These are phyloP conservation scores for Dipodomys merriami DNA, from an alignment of 2,113 vertebrate genomes.

Conservation along the genomic window DNA sequence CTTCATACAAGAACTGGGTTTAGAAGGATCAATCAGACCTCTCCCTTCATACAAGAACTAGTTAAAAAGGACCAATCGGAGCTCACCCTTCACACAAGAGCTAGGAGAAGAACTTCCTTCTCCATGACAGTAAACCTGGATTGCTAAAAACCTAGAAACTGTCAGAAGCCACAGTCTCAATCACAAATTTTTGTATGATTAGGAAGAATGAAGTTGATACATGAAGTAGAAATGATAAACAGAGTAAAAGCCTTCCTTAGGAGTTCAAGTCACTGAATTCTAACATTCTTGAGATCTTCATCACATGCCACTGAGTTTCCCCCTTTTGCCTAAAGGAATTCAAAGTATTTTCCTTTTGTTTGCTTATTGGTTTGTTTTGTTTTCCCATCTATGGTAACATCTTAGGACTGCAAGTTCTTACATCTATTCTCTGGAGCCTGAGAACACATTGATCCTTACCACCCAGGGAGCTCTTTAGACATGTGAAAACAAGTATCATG, in stretches of 20 bases:
- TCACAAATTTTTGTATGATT: neutral
- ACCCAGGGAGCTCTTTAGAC: neutral
- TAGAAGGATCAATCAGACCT: too few relatives aligned
- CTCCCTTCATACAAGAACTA: too few relatives aligned
- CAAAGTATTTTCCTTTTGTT: neutral
- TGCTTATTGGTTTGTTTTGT: neutral
- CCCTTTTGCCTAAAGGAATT: constrained; percentile 26
- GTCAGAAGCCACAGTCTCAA: neutral
- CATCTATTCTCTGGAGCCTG: neutral
- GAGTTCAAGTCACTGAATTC: neutral
- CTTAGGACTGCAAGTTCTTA: neutral
- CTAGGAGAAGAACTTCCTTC: neutral
- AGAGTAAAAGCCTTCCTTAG: neutral
- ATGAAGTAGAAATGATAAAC: neutral
- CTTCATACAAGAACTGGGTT: neutral
- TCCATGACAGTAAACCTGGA: neutral
- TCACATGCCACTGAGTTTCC: neutral
- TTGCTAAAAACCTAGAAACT: neutral
- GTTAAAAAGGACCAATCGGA: too few relatives aligned
- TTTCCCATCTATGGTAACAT: neutral
- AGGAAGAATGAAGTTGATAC: neutral
- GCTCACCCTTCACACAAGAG: neutral
- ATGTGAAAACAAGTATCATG: neutral
- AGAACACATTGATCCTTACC: neutral
- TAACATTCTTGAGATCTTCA: neutral